Evolutionary conservation across 1,140 invertebrate genomes (phyloP), one percentile per base, ranked within the genome.

Genomic region (Heterodera carotae): DNA sequence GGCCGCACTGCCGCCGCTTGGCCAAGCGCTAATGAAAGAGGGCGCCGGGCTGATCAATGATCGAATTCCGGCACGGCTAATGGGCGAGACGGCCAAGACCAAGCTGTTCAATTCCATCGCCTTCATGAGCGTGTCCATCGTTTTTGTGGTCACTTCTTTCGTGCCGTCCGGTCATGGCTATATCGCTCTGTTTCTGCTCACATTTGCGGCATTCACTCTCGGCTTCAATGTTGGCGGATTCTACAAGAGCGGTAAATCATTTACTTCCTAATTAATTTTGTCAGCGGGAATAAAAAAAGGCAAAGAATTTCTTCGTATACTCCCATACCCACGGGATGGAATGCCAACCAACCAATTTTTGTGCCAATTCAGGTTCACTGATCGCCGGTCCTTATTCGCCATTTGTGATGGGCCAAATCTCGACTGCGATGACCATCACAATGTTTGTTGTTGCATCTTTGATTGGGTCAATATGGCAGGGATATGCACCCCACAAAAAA

Each of bases 181-280:
- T 34, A 27, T 74, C 10, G 79, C 79, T 2, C 43, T 80, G 18
- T 36, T 75, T 33, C 25, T 80, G 53, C 43, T 80, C 39, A 80
- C 71, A 15, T 53, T 53, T 3, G n/a, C 48, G 10, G 67, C 79
- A 48, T 70, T 68, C 36, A 36, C 67, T 2, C 78, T 69, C 29
- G 79, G 79, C 73, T 80, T 80, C 31, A 80, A 80, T 60, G 66
- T 62, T 71, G 79, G 79, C n/a, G 79, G 79, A 6, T 80, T 80
- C 34, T 80, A 80, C 67, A 80, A 80, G 67, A 74, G 48, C 69
- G 79, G 77, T 78, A 29, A n/a, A n/a, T n/a, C n/a, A n/a, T n/a
- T n/a, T n/a, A n/a, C n/a, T n/a, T n/a, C n/a, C n/a, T n/a, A n/a
- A n/a, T n/a, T n/a, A n/a, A n/a, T n/a, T n/a, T n/a, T n/a, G n/a